Evolutionary conservation across 92 coral and sea anemone genomes (phyloP).

Genomic region (Siderastrea siderea): DNA sequence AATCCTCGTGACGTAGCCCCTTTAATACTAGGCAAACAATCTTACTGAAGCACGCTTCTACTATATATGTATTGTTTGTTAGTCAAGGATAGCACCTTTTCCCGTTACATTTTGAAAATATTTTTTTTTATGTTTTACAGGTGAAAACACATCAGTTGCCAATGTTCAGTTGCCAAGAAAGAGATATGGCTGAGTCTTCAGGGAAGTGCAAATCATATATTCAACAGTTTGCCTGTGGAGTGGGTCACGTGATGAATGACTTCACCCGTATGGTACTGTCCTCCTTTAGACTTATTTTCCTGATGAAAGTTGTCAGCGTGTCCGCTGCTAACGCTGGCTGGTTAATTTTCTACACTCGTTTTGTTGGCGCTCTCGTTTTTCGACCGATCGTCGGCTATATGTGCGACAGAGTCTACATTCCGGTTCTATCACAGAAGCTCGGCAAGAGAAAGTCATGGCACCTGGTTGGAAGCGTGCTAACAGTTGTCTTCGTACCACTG

Average conservation of each 20-base stretch:
- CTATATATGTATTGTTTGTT: too few species aligned
- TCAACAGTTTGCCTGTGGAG: constrained; percentile 23
- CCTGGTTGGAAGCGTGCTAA: constrained; percentile 3
- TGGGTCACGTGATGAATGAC: constrained; percentile 28
- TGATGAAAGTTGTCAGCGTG: constrained; percentile 27
- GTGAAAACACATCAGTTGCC: neutral
- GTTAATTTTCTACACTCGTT: neutral
- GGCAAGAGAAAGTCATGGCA: constrained; percentile 46
- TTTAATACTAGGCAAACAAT: too few species aligned
- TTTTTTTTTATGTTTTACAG: neutral
- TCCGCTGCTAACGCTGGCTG: constrained; percentile 24
- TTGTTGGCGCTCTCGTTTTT: neutral
- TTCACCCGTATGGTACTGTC: neutral
- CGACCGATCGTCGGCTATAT: neutral
- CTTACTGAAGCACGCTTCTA: too few species aligned
- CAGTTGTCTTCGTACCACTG: neutral
- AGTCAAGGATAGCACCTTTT: too few species aligned
- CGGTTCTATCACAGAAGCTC: constrained; percentile 20
- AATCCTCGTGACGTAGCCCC: too few species aligned
- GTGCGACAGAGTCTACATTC: constrained; percentile 32
- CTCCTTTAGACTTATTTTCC: constrained; percentile 4
- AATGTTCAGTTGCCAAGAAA: neutral
- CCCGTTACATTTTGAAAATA: constrained; percentile 26
- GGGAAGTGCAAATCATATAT: neutral
- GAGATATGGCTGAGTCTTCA: neutral